phyloP scores from a whole-genome alignment of 2,113 vertebrate species.

The Suncus etruscus region DNA sequence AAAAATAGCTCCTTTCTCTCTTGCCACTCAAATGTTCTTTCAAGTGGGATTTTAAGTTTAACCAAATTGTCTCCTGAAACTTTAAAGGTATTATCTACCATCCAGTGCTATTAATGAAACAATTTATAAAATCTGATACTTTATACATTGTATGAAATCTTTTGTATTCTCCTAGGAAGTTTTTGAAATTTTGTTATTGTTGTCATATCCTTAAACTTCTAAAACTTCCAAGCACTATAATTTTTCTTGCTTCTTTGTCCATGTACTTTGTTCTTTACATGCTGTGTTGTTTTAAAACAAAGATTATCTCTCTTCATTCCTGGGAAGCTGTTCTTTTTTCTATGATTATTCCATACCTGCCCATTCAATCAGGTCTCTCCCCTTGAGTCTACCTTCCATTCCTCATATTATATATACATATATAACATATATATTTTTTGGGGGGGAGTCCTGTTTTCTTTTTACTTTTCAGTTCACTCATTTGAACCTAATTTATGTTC shows the following conservation, averaged over 20 bases:
- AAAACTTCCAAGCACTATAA: neutral
- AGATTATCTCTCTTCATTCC: neutral
- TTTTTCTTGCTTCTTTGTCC: neutral
- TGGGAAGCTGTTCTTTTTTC: neutral
- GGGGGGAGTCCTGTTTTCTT: neutral
- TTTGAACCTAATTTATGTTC: neutral
- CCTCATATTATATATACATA: neutral
- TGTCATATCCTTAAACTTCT: neutral
- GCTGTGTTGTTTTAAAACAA: neutral
- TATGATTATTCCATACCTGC: neutral
- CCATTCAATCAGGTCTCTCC: neutral
- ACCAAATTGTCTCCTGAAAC: too few relatives aligned
- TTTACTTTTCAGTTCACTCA: constrained; percentile 13
- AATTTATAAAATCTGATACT: too few relatives aligned
- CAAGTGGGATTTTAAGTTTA: too few relatives aligned
- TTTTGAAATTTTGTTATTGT: constrained; percentile 20
- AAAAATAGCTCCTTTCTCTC: neutral
- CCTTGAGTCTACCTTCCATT: neutral
- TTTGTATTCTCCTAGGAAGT: constrained; percentile 8
- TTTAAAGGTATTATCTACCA: too few relatives aligned
- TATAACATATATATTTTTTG: too few relatives aligned
- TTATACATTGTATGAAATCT: neutral
- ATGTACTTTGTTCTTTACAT: constrained; percentile 25
- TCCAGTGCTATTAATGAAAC: too few relatives aligned
- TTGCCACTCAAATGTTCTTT: too few relatives aligned